phyloP scores from a whole-genome alignment of 2,113 vertebrate genomes.

The Tetraodon nigroviridis region DNA sequence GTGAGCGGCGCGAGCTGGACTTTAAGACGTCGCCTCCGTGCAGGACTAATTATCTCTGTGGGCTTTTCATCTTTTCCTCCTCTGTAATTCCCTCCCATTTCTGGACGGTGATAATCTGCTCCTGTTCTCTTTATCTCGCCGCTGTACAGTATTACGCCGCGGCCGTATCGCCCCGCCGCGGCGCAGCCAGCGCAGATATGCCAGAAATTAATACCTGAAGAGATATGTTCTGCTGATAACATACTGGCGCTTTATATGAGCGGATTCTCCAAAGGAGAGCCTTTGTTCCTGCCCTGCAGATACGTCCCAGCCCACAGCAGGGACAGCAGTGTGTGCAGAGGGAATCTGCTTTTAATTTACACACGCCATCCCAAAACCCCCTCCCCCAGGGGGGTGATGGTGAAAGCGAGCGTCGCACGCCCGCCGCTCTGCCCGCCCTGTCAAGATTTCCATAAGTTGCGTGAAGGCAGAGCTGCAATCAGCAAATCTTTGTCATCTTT shows the following conservation, averaged over 20 bases:
- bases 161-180: slow-evolving; percentile 34
- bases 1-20: too few species aligned
- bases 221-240: slow-evolving; percentile 54
- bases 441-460: not conserved
- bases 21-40: too few species aligned
- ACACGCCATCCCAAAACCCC: too few species aligned
- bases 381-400: too few species aligned
- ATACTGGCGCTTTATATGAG: slow-evolving; percentile 39
- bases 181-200: slow-evolving; percentile 32
- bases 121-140: slow-evolving; percentile 60
- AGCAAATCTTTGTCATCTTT: slow-evolving; percentile 3
- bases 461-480: not conserved
- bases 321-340: not conserved
- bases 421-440: not conserved
- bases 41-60: slow-evolving; percentile 64
- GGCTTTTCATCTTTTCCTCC: slow-evolving; percentile 65
- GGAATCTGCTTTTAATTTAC: not conserved
- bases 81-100: slow-evolving; percentile 49
- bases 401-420: too few species aligned
- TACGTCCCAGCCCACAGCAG: not conserved
- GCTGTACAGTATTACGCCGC: slow-evolving; percentile 56
- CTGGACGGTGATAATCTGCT: slow-evolving; percentile 46
- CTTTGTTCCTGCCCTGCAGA: slow-evolving; percentile 14
- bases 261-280: slow-evolving; percentile 22
- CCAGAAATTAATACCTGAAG: slow-evolving; percentile 63